These are phyloP conservation scores for Tineola bisselliella DNA, from an alignment of 2,888 invertebrate species.

Conservation along the genomic window DNA sequence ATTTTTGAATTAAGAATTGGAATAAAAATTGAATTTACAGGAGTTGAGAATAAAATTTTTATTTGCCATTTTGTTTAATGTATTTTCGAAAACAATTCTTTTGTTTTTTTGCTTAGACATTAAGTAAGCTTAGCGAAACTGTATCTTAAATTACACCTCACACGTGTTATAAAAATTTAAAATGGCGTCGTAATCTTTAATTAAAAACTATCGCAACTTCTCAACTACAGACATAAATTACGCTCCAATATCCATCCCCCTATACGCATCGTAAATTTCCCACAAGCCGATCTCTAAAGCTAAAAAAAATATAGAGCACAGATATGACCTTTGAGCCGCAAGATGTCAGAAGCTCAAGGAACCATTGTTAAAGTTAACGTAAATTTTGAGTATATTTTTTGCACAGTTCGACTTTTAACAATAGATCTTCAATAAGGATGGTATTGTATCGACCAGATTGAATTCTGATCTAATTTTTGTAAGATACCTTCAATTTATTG, in stretches of 20 bases:
- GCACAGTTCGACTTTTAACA: conserved; percentile 45
- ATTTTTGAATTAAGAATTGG: too few species aligned
- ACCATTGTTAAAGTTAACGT: background rate
- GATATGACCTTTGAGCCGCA: conserved; percentile 22
- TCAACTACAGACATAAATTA: background rate
- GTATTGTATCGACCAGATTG: conserved; percentile 38
- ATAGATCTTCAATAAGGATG: conserved; percentile 19
- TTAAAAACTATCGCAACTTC: too few species aligned
- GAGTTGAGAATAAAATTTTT: too few species aligned
- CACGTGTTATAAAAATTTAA: too few species aligned
- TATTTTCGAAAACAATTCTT: too few species aligned
- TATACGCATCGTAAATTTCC: conserved; percentile 51
- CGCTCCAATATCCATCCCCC: background rate
- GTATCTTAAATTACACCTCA: too few species aligned
- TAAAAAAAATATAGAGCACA: conserved; percentile 51
- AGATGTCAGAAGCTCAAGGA: background rate
- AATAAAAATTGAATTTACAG: too few species aligned
- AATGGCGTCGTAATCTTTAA: too few species aligned
- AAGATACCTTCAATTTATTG: conserved; percentile 32
- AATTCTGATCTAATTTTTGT: conserved; percentile 45
- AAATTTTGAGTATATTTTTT: conserved; percentile 24
- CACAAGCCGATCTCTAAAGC: conserved; percentile 36
- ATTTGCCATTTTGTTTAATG: too few species aligned
- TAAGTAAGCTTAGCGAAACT: too few species aligned
- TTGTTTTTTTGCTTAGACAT: too few species aligned